These are phyloP conservation scores for Homarus gammarus DNA, from an alignment of 2,888 invertebrate species.

Conservation along the genomic window DNA sequence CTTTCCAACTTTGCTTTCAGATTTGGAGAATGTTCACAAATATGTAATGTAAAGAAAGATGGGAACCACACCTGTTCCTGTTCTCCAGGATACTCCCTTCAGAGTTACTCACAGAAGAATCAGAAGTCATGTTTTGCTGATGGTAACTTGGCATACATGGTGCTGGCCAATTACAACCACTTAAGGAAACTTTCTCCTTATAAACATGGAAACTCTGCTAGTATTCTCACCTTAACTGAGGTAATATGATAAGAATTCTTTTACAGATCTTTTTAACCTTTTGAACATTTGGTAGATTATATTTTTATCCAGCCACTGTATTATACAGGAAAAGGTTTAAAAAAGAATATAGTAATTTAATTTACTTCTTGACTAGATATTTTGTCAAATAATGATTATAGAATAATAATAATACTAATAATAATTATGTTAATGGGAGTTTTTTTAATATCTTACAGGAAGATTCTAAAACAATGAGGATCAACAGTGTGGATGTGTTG, in stretches of 20 bases:
- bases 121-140: constrained; percentile 75
- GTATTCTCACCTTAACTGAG: constrained; percentile 58
- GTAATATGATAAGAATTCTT: too few relatives aligned
- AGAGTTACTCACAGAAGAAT: constrained; percentile 68
- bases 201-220: constrained; percentile 81
- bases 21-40: constrained; percentile 89
- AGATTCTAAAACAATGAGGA: constrained; percentile 34
- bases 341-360: too few relatives aligned
- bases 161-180: constrained; percentile 84
- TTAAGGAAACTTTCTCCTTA: constrained; percentile 84
- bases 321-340: too few relatives aligned
- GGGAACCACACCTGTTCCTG: constrained; percentile 83
- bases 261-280: too few relatives aligned
- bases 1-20: constrained; percentile 77
- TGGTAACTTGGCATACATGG: constrained; percentile 83
- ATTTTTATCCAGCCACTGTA: too few relatives aligned
- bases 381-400: too few relatives aligned
- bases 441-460: constrained; percentile 50
- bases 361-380: too few relatives aligned
- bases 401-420: too few relatives aligned
- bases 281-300: too few relatives aligned
- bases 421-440: too few relatives aligned
- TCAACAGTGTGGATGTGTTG: constrained; percentile 73
- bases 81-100: constrained; percentile 82
- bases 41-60: constrained; percentile 81